Base-by-base conservation (phyloP, 2,888 invertebrate species). In the Sepiola atlantica region DNA sequence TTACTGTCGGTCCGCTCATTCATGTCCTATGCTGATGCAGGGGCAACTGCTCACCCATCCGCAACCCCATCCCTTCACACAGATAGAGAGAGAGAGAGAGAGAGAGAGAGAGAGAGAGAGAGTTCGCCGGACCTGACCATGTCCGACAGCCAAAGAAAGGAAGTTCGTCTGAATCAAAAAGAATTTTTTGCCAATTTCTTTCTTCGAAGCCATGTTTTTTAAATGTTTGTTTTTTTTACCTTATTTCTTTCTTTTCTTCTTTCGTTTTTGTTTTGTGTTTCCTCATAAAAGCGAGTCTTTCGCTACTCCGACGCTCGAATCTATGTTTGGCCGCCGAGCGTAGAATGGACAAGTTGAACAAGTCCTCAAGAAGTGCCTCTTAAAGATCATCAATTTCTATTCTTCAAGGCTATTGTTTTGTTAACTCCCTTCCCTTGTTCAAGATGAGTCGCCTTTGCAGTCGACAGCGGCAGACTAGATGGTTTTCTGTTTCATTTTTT, bases 81-180 rank as follows among this genome's bases (percentile, higher is more conserved):
- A 45, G n/a, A n/a, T n/a, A n/a, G n/a, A n/a, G n/a, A n/a, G n/a
- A n/a, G n/a, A n/a, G n/a, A n/a, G n/a, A n/a, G n/a, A n/a, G n/a
- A n/a, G n/a, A n/a, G n/a, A n/a, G n/a, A n/a, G n/a, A n/a, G n/a
- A n/a, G n/a, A n/a, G n/a, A n/a, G 4, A 45, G 45, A 45, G 8
- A 45, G 10, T 77, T 77, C 32, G 14, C 14, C 16, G n/a, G n/a
- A 77, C 77, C 32, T 77, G 77, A 77, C 77, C 28, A n/a, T 12
- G 77, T 14, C 14, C 16, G 12, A n/a, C 77, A 32, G 77, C n/a
- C 77, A 4, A n/a, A 77, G 77, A 77, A 77, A 77, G 77, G 77
- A 77, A 77, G 77, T 77, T n/a, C 77, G 77, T n/a, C 77, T 77
- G 77, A 77, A n/a, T 77, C 77, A 77, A n/a, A n/a, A 77, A 16